Base-by-base conservation (phyloP, 2,888 invertebrate genomes). In the Rhagium mordax region DNA sequence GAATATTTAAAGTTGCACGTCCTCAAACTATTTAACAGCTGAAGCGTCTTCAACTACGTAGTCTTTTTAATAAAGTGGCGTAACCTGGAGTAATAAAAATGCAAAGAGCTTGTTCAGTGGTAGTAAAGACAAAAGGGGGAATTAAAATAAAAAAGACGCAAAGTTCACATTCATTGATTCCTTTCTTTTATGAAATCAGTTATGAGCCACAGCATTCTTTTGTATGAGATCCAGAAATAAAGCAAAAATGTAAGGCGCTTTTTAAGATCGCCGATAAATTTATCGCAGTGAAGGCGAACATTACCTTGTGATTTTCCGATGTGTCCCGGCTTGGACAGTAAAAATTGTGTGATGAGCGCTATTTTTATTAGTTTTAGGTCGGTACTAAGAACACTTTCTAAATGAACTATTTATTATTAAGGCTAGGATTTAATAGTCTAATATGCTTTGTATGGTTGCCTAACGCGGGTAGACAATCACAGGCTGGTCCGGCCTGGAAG, bases 111-210 rank as follows among this genome's bases (percentile, higher is more conserved):
- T 64, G 49, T 64, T 18, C 24, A 7, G 27, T 10, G 21, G 27
- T 49, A 13, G 41, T 18, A 33, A 33, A 33, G 33, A 51, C 53
- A 41, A 53, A 55, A 66, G 65, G 24, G 53, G 8, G 41, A 49
- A 68, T 49, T 68, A 68, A 68, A 68, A 68, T 60, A 57, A 49
- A 60, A 68, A 59, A 48, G 29, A 18, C 8, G 55, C 66, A 27
- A 18, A 20, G 20, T 20, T 53, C 41, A 41, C 41, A 41, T 3
- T 18, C 55, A 53, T 55, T 47, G 61, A 61, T 61, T 47, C 61
- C 3, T 20, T 47, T 61, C 61, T 48, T 61, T 61, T 20, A 61
- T 61, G 61, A 20, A 61, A 61, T 61, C 48, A 59, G 61, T 48
- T 61, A 61, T 48, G 61, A 47, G 24, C 61, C 47, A 21, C 47